Evolutionary conservation across 2,888 invertebrate species (phyloP), one percentile per base, ranked within the genome.

Genomic region (Entomobrya proxima): DNA sequence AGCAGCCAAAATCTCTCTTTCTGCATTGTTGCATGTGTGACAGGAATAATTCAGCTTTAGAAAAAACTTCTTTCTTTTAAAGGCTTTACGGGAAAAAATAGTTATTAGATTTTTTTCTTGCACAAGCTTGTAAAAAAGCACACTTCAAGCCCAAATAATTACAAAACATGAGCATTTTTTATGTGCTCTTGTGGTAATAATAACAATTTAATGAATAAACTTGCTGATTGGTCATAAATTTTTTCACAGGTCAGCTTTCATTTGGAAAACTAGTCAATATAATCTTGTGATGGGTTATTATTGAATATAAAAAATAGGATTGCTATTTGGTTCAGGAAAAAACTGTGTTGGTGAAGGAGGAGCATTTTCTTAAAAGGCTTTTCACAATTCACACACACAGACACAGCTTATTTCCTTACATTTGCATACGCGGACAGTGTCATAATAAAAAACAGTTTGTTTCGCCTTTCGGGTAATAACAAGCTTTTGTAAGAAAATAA

Each of bases 181-280:
- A 6, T 40, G 6, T 58, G 37, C 37, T 50, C 27, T 58, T 15
- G 13, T 15, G 37, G 21, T 21, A 75, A 52, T 52, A 75, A 32
- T 35, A 75, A 75, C 35, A 75, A 52, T 52, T 72, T 55, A 81
- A 81, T 74, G 81, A 81, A 72, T 72, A 75, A 79, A 81, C 72
- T 81, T 81, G 81, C 32, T 81, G 81, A 81, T 81, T 74, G 81
- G 40, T 21, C 58, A 81, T 81, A 81, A 81, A 81, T 81, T 37
- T 72, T 75, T 75, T 50, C 75, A 52, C 52, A 72, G 72, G 52
- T 72, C 72, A 67, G 37, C 69, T 79, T 69, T 79, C 69, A 79
- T 50, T 69, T 72, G 2, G 47, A 35, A 72, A 37, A 18, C 3
- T 18, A 64, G 18, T 64, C 64, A 64, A 37, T 64, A 1, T 15